Evolutionary conservation across 2,113 vertebrate genomes (phyloP).

Genomic region (Zingel zingel): DNA sequence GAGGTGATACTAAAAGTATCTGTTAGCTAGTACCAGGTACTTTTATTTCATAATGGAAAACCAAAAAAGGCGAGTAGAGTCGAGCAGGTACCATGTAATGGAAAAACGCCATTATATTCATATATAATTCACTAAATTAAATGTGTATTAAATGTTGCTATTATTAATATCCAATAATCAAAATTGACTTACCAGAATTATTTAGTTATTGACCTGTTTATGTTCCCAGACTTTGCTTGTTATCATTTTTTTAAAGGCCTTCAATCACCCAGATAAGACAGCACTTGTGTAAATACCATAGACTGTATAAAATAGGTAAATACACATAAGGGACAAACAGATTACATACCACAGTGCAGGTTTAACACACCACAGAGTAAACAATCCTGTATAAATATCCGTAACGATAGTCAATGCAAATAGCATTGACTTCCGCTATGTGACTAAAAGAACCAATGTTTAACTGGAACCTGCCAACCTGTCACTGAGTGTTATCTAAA

Average conservation of each 20-base stretch:
- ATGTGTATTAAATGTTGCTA: not conserved
- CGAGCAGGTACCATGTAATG: too few species aligned
- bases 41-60: too few species aligned
- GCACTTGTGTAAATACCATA: not conserved
- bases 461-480: not conserved
- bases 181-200: not conserved
- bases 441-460: slow-evolving; percentile 28
- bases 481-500: not conserved
- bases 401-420: slow-evolving; percentile 42
- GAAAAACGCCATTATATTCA: too few species aligned
- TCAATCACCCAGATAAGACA: slow-evolving; percentile 11
- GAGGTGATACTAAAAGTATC: too few species aligned
- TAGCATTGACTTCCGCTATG: not conserved
- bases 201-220: not conserved
- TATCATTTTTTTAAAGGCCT: not conserved
- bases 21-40: too few species aligned
- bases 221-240: not conserved
- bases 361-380: slow-evolving; percentile 33
- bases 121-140: not conserved
- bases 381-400: slow-evolving; percentile 31
- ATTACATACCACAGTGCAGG: not conserved
- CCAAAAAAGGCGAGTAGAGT: too few species aligned
- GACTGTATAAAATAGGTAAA: not conserved
- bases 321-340: not conserved
- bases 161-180: not conserved